Percentiles rank a stretch among this genome's conserved stretches.
Evolutionary conservation across 2,888 invertebrate species (phyloP).

Genomic region (Cancer borealis): DNA sequence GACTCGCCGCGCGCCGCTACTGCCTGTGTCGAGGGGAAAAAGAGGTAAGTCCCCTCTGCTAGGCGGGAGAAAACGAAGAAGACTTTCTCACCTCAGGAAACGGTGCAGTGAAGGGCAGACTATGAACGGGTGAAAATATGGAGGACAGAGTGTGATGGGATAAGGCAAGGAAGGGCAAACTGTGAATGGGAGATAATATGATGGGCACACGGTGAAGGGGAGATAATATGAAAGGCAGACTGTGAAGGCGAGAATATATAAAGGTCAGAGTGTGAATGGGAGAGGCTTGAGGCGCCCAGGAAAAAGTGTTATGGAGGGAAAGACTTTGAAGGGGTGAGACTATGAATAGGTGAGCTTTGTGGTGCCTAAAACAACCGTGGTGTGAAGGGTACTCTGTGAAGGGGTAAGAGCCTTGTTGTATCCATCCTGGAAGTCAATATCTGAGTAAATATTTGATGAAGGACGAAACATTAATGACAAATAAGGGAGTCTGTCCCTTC

Average conservation of each 20-base stretch:
- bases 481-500: not conserved
- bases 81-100: not conserved
- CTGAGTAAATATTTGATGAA: no score
- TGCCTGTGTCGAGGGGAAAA: constrained; percentile 32
- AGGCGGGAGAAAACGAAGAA: not conserved
- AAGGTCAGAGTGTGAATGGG: no score
- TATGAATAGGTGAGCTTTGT: no score
- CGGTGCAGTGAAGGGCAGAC: not conserved
- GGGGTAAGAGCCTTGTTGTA: no score
- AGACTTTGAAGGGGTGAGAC: no score
- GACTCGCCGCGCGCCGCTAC: constrained; percentile 49
- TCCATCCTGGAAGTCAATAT: no score
- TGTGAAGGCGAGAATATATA: not conserved
- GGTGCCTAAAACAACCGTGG: no score
- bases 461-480: no score
- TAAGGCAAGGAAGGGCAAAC: not conserved
- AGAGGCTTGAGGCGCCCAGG: no score
- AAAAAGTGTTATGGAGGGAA: no score
- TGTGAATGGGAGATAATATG: not conserved
- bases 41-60: not conserved
- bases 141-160: not conserved
- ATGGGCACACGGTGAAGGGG: no score
- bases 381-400: no score
- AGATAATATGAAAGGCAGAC: not conserved
- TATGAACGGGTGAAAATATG: not conserved